Conservation (phyloP, 1,140 invertebrate genomes). For the Danaus plexippus region DNA sequence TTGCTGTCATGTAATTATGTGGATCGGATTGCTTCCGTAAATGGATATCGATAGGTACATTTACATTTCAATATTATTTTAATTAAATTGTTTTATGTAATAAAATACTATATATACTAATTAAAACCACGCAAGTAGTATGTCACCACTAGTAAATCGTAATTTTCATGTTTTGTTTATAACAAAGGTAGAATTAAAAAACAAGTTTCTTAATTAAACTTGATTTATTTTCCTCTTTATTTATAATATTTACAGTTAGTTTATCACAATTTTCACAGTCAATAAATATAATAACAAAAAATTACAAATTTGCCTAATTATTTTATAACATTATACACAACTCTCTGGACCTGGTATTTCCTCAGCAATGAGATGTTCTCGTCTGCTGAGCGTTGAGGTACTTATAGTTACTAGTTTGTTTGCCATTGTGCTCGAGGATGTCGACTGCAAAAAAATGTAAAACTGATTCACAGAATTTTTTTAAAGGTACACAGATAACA, state of each 20-base stretch:
- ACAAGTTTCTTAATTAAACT: background rate
- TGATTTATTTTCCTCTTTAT: slow-evolving; percentile 22
- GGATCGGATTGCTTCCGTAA: background rate
- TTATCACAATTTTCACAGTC: slow-evolving; percentile 67
- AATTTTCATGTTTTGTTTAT: too few relatives aligned
- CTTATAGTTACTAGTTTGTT: slow-evolving; percentile 42
- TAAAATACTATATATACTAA: too few relatives aligned
- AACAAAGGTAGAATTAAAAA: too few relatives aligned
- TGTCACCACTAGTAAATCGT: too few relatives aligned
- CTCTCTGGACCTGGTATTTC: slow-evolving; percentile 65
- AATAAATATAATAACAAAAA: slow-evolving; percentile 39
- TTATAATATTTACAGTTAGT: slow-evolving; percentile 53
- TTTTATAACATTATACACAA: slow-evolving; percentile 47
- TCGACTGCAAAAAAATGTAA: slow-evolving; percentile 34
- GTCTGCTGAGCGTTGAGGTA: slow-evolving; percentile 49
- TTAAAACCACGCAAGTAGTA: too few relatives aligned
- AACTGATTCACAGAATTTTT: too few relatives aligned
- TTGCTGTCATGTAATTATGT: slow-evolving; percentile 4
- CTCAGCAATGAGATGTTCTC: slow-evolving; percentile 63
- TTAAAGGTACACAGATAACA: too few relatives aligned
- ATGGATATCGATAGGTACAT: too few relatives aligned
- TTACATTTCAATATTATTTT: too few relatives aligned
- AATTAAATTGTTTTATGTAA: too few relatives aligned
- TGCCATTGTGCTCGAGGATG: slow-evolving; percentile 36
- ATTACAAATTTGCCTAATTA: slow-evolving; percentile 10